Conservation (phyloP, 2,888 invertebrate species). For the Plagodis pulveraria region DNA sequence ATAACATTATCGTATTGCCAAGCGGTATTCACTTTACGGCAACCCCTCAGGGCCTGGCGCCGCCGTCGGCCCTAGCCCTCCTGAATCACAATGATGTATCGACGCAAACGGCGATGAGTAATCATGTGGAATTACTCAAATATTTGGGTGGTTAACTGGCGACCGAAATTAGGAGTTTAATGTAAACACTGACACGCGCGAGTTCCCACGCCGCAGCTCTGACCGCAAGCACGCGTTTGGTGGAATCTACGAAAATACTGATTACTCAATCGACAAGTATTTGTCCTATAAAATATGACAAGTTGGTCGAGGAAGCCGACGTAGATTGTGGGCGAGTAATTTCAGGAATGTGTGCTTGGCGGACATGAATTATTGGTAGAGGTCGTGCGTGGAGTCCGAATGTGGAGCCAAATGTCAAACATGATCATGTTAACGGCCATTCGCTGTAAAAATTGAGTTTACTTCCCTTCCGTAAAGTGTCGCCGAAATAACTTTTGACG, state of each 20-base stretch:
- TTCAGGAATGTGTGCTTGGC: constrained; percentile 9
- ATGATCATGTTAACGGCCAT: constrained; percentile 8
- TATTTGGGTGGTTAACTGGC: constrained; percentile 48
- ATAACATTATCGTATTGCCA: background rate
- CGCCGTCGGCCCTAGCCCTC: constrained; percentile 3
- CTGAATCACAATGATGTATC: constrained; percentile 23
- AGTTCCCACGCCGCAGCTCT: constrained; percentile 38
- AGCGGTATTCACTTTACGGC: background rate
- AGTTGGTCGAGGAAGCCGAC: constrained; percentile 20
- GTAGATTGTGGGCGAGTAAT: constrained; percentile 19
- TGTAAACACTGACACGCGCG: constrained; percentile 44
- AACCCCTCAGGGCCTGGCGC: background rate
- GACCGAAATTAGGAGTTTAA: constrained; percentile 43
- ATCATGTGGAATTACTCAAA: constrained; percentile 45
- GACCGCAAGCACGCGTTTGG: constrained; percentile 14
- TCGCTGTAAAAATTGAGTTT: background rate
- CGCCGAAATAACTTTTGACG: background rate
- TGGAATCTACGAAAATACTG: constrained; percentile 23
- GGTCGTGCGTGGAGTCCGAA: constrained; percentile 15
- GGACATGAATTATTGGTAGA: constrained; percentile 11
- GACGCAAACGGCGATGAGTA: constrained; percentile 39
- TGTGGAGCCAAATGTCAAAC: constrained; percentile 23
- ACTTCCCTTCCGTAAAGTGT: background rate
- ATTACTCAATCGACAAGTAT: constrained; percentile 25
- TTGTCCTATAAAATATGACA: constrained; percentile 19